Base-by-base conservation (phyloP, 2,888 invertebrate species). In the Hypena proboscidalis region DNA sequence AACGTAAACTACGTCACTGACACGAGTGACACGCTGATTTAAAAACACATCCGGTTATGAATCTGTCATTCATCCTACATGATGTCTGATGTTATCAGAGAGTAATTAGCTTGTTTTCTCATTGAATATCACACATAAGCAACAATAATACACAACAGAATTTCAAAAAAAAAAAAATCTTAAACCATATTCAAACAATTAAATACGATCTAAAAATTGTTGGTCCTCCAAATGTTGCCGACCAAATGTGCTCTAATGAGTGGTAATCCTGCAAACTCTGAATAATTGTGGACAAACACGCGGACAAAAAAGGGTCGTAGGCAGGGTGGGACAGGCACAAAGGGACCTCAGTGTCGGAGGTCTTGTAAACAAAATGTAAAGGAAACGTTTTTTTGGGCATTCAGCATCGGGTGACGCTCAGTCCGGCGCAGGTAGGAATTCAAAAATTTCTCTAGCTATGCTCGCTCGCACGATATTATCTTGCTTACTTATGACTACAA, bases 311-410 rank as follows among this genome's bases (percentile, higher is more conserved):
- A 85, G 72, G 83, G 79, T 80, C 80, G 74, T 72, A 74, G 61
- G 58, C 58, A 72, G 71, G 65, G 66, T 71, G 58, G 64, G 62
- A 63, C 66, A 67, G 66, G 66, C 69, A 47, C 55, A 46, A 74
- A 82, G 79, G 78, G 74, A 59, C 77, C 77, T 77, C 84, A 55
- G 79, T 86, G 85, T 89, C 89, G 87, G 87, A 87, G 89, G 87
- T 86, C 86, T 81, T 83, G 86, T 85, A 85, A 85, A 87, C 79
- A 85, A 58, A 88, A 81, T 84, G 81, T 77, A 76, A 80, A 83
- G 86, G 86, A 88, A 89, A 83, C 80, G 74, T 59, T 80, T 83
- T 88, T 88, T 88, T 85, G 77, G 48, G 51, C 54, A 62, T 60
- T 69, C 62, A 61, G 34, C 41, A 68, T 67, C 64, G 59, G 74